phyloP scores from a whole-genome alignment of 2,113 vertebrate genomes.

The Junco hyemalis region DNA sequence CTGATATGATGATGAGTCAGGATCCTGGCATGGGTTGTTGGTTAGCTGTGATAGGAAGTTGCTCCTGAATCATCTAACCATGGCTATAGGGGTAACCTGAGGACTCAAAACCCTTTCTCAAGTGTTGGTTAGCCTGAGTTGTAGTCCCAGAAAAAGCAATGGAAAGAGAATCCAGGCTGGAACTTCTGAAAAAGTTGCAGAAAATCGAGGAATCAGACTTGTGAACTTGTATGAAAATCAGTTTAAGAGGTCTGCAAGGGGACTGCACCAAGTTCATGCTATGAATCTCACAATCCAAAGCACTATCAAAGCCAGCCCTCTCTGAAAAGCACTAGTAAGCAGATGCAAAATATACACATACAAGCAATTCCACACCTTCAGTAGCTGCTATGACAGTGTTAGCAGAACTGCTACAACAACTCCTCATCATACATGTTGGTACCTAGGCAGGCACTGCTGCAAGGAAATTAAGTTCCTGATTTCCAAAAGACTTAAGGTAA shows the following conservation, averaged over 20 bases:
- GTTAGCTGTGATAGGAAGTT: not conserved
- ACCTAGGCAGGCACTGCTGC: not conserved
- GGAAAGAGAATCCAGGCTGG: not conserved
- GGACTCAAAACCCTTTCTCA: not conserved
- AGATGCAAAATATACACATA: not conserved
- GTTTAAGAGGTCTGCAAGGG: not conserved
- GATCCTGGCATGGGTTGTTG: not conserved
- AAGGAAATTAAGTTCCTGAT: not conserved
- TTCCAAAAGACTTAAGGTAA: not conserved
- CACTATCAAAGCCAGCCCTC: not conserved
- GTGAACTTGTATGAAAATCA: not conserved
- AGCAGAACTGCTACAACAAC: not conserved
- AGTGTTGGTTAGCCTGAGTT: not conserved
- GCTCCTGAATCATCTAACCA: not conserved
- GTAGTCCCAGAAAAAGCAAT: not conserved
- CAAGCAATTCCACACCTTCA: not conserved
- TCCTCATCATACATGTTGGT: not conserved
- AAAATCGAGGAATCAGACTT: not conserved
- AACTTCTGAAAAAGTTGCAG: not conserved
- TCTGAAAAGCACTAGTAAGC: not conserved
- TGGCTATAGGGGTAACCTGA: accelerated
- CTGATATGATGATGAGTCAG: not conserved
- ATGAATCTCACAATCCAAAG: not conserved
- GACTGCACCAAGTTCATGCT: too few species aligned
- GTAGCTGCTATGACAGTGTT: not conserved